phyloP scores from a whole-genome alignment of 2,888 invertebrate species.

The Serrognathus titanus region DNA sequence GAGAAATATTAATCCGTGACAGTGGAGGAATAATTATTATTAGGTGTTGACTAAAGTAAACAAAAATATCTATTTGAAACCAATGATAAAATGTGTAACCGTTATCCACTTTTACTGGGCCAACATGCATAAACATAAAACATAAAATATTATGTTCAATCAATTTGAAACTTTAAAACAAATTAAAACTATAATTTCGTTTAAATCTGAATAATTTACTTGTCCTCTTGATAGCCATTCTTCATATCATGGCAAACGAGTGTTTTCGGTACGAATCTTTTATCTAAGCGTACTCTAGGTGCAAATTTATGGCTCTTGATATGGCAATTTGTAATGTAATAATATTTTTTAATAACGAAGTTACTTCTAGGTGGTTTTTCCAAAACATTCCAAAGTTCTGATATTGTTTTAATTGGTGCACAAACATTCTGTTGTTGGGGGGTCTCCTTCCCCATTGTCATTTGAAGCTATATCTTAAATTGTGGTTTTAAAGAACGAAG shows the following conservation, averaged over 20 bases:
- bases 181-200: conserved; percentile 9
- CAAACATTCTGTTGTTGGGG: conserved; percentile 14
- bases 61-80: conserved; percentile 88
- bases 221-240: conserved; percentile 90
- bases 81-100: conserved; percentile 91
- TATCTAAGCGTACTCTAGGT: conserved; percentile 42
- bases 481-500: no score
- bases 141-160: conserved; percentile 22
- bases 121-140: no score
- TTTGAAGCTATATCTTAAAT: no score
- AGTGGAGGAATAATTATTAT: conserved; percentile 93
- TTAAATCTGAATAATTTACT: conserved; percentile 51
- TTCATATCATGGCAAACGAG: conserved; percentile 94
- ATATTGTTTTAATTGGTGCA: conserved; percentile 51
- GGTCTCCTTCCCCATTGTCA: not conserved
- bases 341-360: conserved; percentile 45
- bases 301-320: conserved; percentile 47
- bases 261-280: conserved; percentile 62
- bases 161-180: conserved; percentile 6
- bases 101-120: conserved; percentile 64
- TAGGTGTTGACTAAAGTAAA: conserved; percentile 95
- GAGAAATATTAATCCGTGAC: conserved; percentile 89
- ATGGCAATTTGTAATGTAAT: conserved; percentile 31
- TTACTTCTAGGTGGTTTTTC: conserved; percentile 51
- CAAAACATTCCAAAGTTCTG: conserved; percentile 51